phyloP scores from a whole-genome alignment of 2,888 invertebrate genomes.

The Drosophila austrosaltans region DNA sequence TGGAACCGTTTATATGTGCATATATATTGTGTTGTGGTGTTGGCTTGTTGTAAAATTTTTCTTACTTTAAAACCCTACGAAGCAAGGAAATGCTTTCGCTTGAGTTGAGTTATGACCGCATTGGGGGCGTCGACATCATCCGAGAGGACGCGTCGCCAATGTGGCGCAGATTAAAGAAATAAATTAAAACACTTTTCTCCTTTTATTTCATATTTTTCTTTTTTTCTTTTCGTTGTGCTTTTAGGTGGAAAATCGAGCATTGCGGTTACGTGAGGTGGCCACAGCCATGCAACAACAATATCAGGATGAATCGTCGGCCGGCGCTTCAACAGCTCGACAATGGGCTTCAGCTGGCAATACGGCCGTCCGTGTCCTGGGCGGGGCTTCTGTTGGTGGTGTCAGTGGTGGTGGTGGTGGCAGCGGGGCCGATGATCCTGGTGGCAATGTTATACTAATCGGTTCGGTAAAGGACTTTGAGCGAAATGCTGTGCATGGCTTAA shows the following conservation, averaged over 20 bases:
- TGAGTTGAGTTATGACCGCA: slow-evolving; percentile 66
- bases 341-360: slow-evolving; percentile 62
- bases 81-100: slow-evolving; percentile 43
- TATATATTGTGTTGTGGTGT: slow-evolving; percentile 35
- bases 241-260: slow-evolving; percentile 93
- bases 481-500: slow-evolving; percentile 77
- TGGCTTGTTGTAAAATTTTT: slow-evolving; percentile 17
- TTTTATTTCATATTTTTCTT: slow-evolving; percentile 30
- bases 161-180: slow-evolving; percentile 75
- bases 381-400: slow-evolving; percentile 20
- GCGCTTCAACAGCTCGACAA: slow-evolving; percentile 71
- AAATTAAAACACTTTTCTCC: slow-evolving; percentile 64
- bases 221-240: slow-evolving; percentile 65
- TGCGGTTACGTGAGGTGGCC: slow-evolving; percentile 86
- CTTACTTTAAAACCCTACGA: background rate
- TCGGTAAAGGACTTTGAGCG: slow-evolving; percentile 70
- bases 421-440: slow-evolving; percentile 70
- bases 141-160: slow-evolving; percentile 57
- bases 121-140: slow-evolving; percentile 43
- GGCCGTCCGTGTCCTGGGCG: slow-evolving; percentile 56
- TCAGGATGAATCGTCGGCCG: slow-evolving; percentile 82
- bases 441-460: slow-evolving; percentile 73
- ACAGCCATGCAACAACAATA: slow-evolving; percentile 83
- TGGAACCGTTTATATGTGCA: slow-evolving; percentile 14
- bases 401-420: slow-evolving; percentile 59